phyloP scores from a whole-genome alignment of 2,797 vertebrate genomes.

The Cryptoblepharus egeriae region DNA sequence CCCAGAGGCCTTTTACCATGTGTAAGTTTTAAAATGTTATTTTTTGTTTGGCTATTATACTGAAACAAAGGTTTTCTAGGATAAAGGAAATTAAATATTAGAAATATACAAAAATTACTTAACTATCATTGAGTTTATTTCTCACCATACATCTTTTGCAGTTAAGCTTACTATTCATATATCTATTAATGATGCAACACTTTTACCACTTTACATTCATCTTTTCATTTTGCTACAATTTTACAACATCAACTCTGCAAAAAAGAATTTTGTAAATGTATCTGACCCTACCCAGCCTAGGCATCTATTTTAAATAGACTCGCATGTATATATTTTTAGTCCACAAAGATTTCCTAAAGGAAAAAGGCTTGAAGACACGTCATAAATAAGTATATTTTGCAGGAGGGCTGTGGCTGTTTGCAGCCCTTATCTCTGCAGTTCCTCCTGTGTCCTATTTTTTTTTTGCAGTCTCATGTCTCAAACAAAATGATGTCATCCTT shows the following conservation, averaged over 20 bases:
- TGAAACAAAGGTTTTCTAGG: conserved; percentile 40
- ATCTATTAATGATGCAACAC: not conserved
- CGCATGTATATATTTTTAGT: not conserved
- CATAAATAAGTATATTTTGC: not conserved
- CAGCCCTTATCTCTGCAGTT: not conserved
- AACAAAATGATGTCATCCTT: not conserved
- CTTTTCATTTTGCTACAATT: not conserved
- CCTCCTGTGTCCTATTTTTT: not conserved
- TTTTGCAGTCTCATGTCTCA: not conserved
- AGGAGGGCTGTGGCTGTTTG: not conserved
- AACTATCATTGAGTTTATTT: conserved; percentile 24
- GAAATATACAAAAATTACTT: conserved; percentile 10
- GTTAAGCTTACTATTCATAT: not conserved
- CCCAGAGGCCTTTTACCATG: conserved; percentile 40
- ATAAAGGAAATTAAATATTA: conserved; percentile 40
- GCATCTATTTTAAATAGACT: not conserved
- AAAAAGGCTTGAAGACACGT: not conserved
- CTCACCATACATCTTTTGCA: not conserved
- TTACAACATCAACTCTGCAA: not conserved
- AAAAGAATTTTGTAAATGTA: not conserved
- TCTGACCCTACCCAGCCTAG: not conserved
- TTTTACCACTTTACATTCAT: too few relatives aligned
- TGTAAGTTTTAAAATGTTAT: conserved; percentile 47
- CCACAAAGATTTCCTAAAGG: not conserved
- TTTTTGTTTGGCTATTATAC: conserved; percentile 30